phyloP scores from a whole-genome alignment of 2,113 vertebrate species.

The Ceyx melanurus region DNA sequence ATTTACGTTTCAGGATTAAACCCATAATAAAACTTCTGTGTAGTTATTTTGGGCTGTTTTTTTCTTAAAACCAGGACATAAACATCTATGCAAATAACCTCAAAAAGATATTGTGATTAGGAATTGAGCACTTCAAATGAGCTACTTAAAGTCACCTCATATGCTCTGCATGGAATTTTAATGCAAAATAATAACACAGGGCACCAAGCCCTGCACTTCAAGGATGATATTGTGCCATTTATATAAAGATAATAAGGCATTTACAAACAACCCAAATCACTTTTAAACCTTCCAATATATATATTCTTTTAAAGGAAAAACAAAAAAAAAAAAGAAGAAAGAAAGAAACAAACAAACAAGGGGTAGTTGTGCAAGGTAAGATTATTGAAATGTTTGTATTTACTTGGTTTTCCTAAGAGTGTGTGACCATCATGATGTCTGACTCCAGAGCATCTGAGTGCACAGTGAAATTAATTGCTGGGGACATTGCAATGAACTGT shows the following conservation, averaged over 20 bases:
- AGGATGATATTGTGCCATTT: constrained; percentile 68
- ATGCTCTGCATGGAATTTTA: constrained; percentile 72
- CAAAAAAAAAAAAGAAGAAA: neutral
- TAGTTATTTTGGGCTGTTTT: constrained; percentile 73
- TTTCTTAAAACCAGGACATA: constrained; percentile 69
- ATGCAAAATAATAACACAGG: constrained; percentile 69
- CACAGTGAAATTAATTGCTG: constrained; percentile 7
- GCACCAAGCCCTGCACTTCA: constrained; percentile 35
- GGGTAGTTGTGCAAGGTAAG: constrained; percentile 17
- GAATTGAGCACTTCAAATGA: constrained; percentile 69
- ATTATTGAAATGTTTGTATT: constrained; percentile 64
- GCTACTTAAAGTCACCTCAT: constrained; percentile 76
- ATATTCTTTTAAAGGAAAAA: neutral
- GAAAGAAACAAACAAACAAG: neutral
- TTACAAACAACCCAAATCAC: constrained; percentile 68
- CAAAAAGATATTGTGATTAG: constrained; percentile 66
- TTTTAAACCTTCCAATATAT: constrained; percentile 67
- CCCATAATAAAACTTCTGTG: constrained; percentile 70
- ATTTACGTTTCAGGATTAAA: constrained; percentile 75
- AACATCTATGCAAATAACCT: constrained; percentile 74
- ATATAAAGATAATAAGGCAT: constrained; percentile 72
- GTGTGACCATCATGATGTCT: neutral
- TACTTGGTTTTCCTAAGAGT: constrained; percentile 17
- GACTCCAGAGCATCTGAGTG: constrained; percentile 26
- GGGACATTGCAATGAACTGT: neutral